Evolutionary conservation across 2,113 vertebrate species (phyloP), one percentile per base, ranked within the genome.

Genomic region (Microcebus ravelobensis): DNA sequence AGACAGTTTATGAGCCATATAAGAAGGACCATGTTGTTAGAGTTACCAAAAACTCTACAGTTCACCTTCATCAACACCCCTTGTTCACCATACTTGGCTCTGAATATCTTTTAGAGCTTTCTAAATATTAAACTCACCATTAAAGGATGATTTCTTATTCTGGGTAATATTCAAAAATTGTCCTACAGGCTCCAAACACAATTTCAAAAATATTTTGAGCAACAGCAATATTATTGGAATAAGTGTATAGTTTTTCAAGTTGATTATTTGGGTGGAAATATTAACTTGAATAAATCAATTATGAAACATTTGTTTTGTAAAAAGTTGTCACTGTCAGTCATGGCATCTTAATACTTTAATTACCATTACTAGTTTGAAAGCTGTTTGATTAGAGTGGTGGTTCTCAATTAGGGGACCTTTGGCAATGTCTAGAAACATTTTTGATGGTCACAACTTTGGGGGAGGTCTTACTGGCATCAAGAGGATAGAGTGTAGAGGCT

Each of bases 241-340:
- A 55, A 48, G 17, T 71, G 8, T 45, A 25, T 34, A 34, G 39
- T 76, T 79, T 92, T 93, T 65, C 55, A 83, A 77, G 29, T 39
- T 94, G 29, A 61, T 80, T 67, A 70, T 57, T 91, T 67, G 59
- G 5, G 76, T 65, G 92, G 42, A 79, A 96, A 91, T 17, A 82
- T 59, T 83, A 36, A 92, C 92, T 82, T 85, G 71, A 90, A 95
- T 90, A 97, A 95, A 87, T 50, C 87, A 86, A 91, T 93, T 74
- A 70, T 65, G 29, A 90, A 59, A 87, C 17, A 87, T 68, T 90
- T 85, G n/a, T 57, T 96, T 71, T 71, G 25, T 61, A 87, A 87
- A 87, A 94, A 55, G 23, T 73, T 89, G 55, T 88, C 77, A 57
- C 48, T 91, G 42, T 82, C 84, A 71, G 23, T 59, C 76, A 80